Conservation (phyloP, 2,797 vertebrate genomes). For the Rhynchonycteris naso region DNA sequence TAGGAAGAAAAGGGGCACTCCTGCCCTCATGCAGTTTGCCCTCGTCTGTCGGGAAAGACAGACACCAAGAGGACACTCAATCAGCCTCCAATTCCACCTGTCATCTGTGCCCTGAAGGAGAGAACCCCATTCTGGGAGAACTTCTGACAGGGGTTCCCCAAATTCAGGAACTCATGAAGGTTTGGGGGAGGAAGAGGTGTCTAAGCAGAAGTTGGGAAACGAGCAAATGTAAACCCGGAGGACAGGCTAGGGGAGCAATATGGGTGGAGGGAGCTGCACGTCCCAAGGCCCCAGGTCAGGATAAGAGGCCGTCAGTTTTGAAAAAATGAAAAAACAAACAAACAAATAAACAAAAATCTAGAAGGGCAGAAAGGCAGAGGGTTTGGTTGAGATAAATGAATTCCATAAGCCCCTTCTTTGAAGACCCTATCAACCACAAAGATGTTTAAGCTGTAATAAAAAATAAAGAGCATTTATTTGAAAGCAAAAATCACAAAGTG, state of each 20-base stretch:
- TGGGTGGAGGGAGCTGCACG: no score
- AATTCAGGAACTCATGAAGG: not conserved
- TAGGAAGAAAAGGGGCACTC: not conserved
- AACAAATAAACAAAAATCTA: no score
- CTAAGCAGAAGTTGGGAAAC: not conserved
- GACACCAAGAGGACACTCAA: not conserved
- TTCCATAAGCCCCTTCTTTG: not conserved
- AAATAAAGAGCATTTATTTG: not conserved
- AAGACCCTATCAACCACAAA: not conserved
- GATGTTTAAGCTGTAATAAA: not conserved
- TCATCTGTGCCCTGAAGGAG: not conserved
- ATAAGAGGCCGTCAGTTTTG: not conserved
- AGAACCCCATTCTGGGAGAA: not conserved
- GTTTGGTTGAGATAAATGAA: not conserved
- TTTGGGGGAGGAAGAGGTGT: not conserved
- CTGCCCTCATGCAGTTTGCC: accelerated
- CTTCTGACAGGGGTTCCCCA: not conserved
- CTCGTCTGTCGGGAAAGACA: not conserved
- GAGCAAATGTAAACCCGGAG: not conserved
- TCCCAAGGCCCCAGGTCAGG: not conserved
- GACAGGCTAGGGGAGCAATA: not conserved
- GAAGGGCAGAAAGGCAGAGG: not conserved
- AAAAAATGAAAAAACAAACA: not conserved
- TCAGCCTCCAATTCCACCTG: not conserved
- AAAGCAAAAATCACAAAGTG: not conserved